These are phyloP conservation scores for Eumeta japonica DNA, from an alignment of 1,140 invertebrate species.

Conservation along the genomic window DNA sequence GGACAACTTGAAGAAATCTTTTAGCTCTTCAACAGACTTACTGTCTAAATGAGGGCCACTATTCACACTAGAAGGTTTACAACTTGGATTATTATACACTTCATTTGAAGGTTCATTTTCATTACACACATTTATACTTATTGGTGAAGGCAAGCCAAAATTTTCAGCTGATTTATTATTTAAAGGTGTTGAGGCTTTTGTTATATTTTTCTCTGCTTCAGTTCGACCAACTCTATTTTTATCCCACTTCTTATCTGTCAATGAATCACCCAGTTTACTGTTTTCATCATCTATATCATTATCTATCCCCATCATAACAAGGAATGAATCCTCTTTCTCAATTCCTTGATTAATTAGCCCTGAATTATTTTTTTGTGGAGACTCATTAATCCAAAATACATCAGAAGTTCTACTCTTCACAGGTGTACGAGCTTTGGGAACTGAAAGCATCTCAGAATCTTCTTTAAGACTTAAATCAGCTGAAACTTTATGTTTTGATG, in stretches of 20 bases:
- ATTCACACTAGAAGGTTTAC: constrained; percentile 18
- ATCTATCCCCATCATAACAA: constrained; percentile 41
- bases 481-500: constrained; percentile 31
- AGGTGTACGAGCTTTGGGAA: constrained; percentile 27
- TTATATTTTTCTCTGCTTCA: constrained; percentile 39
- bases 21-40: constrained; percentile 40
- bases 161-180: constrained; percentile 27
- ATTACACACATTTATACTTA: constrained; percentile 26
- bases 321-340: constrained; percentile 41
- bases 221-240: constrained; percentile 29
- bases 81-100: constrained; percentile 21
- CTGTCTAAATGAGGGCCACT: constrained; percentile 17
- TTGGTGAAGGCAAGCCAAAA: constrained; percentile 32
- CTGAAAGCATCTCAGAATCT: constrained; percentile 25
- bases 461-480: constrained; percentile 44
- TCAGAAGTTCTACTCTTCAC: constrained; percentile 31
- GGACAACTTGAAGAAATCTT: constrained; percentile 45
- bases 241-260: constrained; percentile 30
- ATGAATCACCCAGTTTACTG: constrained; percentile 27
- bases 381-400: constrained; percentile 36
- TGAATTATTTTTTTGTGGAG: constrained; percentile 28
- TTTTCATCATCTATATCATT: constrained; percentile 27
- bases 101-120: constrained; percentile 22
- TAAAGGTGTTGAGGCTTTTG: constrained; percentile 42
- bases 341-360: constrained; percentile 21